Conservation (phyloP, 2,888 invertebrate genomes). For the Schizotus pectinicornis region DNA sequence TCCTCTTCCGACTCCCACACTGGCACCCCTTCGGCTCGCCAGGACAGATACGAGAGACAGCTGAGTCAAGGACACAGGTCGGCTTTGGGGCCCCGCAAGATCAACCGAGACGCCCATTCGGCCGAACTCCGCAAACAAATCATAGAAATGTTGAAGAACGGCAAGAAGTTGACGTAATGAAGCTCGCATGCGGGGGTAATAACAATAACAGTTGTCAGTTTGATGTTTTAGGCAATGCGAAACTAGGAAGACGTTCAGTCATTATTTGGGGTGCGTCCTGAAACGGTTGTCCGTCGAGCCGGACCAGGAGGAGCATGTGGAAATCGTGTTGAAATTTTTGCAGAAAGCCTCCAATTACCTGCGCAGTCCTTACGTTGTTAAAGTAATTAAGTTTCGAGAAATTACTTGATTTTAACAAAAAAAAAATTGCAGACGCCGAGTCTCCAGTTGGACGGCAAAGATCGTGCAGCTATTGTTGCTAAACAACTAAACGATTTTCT, state of each 20-base stretch:
- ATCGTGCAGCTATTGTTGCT: slow-evolving; percentile 81
- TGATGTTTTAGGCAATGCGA: slow-evolving; percentile 65
- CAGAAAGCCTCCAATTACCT: slow-evolving; percentile 74
- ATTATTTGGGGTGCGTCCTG: slow-evolving; percentile 77
- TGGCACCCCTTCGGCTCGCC: slow-evolving; percentile 38
- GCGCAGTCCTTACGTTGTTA: slow-evolving; percentile 71
- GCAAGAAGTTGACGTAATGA: slow-evolving; percentile 70
- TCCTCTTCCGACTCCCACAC: slow-evolving; percentile 41
- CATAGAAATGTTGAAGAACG: slow-evolving; percentile 65
- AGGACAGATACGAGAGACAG: slow-evolving; percentile 57
- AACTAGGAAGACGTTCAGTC: slow-evolving; percentile 77
- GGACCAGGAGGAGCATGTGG: slow-evolving; percentile 66
- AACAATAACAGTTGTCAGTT: not conserved
- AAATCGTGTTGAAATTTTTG: slow-evolving; percentile 77
- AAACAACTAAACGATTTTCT: slow-evolving; percentile 86
- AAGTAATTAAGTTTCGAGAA: slow-evolving; percentile 58
- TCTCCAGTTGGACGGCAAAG: slow-evolving; percentile 77
- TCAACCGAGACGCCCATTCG: slow-evolving; percentile 52
- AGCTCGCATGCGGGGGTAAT: too few species aligned
- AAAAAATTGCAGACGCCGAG: slow-evolving; percentile 67
- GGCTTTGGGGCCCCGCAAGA: slow-evolving; percentile 53
- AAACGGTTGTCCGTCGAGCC: slow-evolving; percentile 67
- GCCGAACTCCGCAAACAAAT: slow-evolving; percentile 53
- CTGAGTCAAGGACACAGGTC: slow-evolving; percentile 54
- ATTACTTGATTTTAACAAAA: not conserved